phyloP scores from a whole-genome alignment of 1,140 invertebrate species.

The Oscheius sp. region DNA sequence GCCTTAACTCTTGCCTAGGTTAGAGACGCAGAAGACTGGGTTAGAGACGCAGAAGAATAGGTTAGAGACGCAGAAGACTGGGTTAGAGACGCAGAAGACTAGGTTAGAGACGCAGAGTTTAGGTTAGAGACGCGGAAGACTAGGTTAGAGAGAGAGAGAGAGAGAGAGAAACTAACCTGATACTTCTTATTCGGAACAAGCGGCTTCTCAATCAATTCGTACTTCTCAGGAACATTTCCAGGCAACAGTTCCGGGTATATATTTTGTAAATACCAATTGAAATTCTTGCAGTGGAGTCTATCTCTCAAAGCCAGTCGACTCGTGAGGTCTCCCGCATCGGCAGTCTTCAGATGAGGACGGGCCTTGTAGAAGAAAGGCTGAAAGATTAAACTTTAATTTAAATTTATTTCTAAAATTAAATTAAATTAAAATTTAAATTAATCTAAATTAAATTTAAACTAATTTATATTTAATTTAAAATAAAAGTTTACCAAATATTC shows the following conservation, averaged over 20 bases:
- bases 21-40: no score
- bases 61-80: no score
- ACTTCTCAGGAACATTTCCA: constrained; percentile 30
- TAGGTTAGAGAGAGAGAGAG: no score
- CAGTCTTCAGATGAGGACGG: constrained; percentile 36
- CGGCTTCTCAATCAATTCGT: constrained; percentile 25
- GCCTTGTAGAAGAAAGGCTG: constrained; percentile 49
- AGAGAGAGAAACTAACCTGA: constrained; percentile 29
- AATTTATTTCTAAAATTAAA: no score
- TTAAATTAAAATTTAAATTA: no score
- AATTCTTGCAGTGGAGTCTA: constrained; percentile 86
- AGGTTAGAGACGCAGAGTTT: no score
- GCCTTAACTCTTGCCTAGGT: no score
- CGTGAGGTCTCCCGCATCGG: constrained; percentile 73
- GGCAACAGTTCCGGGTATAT: constrained; percentile 44
- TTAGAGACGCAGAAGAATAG: no score
- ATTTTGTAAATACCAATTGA: constrained; percentile 83
- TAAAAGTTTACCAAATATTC: constrained; percentile 66
- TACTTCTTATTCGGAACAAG: constrained; percentile 13
- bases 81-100: no score
- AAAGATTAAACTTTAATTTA: no score
- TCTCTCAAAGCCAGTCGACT: constrained; percentile 74
- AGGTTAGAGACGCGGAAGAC: no score
- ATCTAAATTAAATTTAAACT: no score
- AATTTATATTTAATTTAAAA: background rate